A percentile compares a stretch with the other conserved stretches of the same genome.
phyloP scores from a whole-genome alignment of 2,888 invertebrate genomes.

The Horisme vitalbata region DNA sequence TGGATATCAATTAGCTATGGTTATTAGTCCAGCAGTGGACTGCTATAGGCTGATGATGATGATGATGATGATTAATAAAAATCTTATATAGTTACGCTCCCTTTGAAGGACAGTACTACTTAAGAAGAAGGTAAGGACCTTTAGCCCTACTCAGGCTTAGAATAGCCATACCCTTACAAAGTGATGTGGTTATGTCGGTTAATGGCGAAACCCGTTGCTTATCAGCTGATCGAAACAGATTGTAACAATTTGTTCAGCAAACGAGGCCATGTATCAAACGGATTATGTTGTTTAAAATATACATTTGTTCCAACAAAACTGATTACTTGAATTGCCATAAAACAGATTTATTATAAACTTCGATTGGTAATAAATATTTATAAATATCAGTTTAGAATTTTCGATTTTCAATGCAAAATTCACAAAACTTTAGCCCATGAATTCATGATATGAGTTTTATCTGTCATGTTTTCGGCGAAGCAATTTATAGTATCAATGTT shows the following conservation, averaged over 20 bases:
- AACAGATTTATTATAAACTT: not conserved
- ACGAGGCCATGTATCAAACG: slow-evolving; percentile 19
- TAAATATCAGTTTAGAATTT: no score
- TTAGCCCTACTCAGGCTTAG: no score
- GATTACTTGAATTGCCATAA: not conserved
- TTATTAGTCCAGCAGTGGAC: no score
- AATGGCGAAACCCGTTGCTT: slow-evolving; percentile 1
- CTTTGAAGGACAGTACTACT: no score
- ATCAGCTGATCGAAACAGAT: slow-evolving; percentile 13
- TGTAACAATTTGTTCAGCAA: slow-evolving; percentile 22
- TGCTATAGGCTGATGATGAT: no score
- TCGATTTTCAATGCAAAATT: not conserved
- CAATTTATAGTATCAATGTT: no score
- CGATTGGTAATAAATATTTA: not conserved
- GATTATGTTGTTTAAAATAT: slow-evolving; percentile 17
- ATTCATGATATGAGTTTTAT: not conserved
- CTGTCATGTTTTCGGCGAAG: no score
- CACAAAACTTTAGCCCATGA: not conserved
- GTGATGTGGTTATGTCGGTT: slow-evolving; percentile 4
- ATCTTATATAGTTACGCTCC: no score
- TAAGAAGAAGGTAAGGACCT: no score
- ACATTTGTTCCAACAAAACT: not conserved
- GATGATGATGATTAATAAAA: no score
- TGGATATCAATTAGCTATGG: no score
- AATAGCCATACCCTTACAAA: not conserved